Evolutionary conservation across 2,113 vertebrate genomes (phyloP).

Genomic region (Sarotherodon lohbergeri): DNA sequence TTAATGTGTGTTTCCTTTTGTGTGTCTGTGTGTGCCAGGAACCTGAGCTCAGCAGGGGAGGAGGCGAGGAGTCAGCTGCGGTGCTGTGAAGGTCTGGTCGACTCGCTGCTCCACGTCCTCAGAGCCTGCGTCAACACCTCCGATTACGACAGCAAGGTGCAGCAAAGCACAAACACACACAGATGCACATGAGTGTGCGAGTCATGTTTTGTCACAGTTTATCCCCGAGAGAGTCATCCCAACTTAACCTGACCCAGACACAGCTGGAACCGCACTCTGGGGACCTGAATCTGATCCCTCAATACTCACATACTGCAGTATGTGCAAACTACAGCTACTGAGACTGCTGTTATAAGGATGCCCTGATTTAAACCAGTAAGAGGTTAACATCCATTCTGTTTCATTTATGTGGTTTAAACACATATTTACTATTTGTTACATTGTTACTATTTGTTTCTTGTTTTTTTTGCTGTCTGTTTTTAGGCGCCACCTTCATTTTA

Average conservation of each 20-base stretch:
- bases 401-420: background rate
- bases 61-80: slow-evolving; percentile 94
- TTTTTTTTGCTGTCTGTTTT: background rate
- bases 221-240: background rate
- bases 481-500: background rate
- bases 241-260: background rate
- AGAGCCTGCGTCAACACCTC: slow-evolving; percentile 93
- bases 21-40: slow-evolving; percentile 69
- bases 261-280: background rate
- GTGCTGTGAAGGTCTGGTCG: slow-evolving; percentile 89
- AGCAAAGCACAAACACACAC: background rate
- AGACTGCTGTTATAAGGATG: background rate
- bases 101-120: slow-evolving; percentile 92
- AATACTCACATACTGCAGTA: background rate
- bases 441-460: background rate
- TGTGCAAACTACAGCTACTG: background rate
- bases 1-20: background rate
- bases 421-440: background rate
- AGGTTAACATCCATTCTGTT: background rate
- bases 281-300: background rate
- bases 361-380: background rate
- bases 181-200: background rate
- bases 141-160: slow-evolving; percentile 96
- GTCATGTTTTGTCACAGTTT: background rate
- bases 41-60: slow-evolving; percentile 94